Conservation (phyloP, 2,797 vertebrate species). For the Gobio occitaniae region DNA sequence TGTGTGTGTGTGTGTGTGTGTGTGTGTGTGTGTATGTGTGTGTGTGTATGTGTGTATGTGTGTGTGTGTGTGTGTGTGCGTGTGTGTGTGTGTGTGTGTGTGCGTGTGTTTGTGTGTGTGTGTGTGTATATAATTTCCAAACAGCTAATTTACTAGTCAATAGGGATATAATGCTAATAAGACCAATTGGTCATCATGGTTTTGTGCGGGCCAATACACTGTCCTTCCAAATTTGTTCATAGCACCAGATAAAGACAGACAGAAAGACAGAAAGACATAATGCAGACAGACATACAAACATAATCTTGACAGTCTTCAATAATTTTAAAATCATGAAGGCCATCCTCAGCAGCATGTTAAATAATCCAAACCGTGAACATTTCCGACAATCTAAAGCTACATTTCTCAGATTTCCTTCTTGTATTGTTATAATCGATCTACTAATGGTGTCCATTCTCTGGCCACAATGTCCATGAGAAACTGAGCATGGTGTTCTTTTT, state of each 20-base stretch:
- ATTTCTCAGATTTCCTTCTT: background rate
- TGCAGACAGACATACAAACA: conserved; percentile 26
- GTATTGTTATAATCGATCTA: background rate
- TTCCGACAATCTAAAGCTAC: background rate
- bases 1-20: background rate
- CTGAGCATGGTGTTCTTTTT: conserved; percentile 1
- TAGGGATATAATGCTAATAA: background rate
- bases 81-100: too few species aligned
- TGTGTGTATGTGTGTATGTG: too few species aligned
- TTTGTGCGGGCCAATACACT: conserved; percentile 36
- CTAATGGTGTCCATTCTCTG: background rate
- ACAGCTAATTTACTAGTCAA: background rate
- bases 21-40: background rate
- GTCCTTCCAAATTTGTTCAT: conserved; percentile 22
- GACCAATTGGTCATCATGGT: background rate
- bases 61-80: too few species aligned
- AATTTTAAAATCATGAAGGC: background rate
- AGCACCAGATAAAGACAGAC: conserved; percentile 10
- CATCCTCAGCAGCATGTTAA: background rate
- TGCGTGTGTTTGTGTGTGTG: too few species aligned
- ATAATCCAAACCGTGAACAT: background rate
- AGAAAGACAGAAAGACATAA: background rate
- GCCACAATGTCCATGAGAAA: background rate
- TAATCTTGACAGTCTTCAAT: background rate
- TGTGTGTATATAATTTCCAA: background rate